Evolutionary conservation across 1,140 invertebrate genomes (phyloP).

Genomic region (Elymnias hypermnestra): DNA sequence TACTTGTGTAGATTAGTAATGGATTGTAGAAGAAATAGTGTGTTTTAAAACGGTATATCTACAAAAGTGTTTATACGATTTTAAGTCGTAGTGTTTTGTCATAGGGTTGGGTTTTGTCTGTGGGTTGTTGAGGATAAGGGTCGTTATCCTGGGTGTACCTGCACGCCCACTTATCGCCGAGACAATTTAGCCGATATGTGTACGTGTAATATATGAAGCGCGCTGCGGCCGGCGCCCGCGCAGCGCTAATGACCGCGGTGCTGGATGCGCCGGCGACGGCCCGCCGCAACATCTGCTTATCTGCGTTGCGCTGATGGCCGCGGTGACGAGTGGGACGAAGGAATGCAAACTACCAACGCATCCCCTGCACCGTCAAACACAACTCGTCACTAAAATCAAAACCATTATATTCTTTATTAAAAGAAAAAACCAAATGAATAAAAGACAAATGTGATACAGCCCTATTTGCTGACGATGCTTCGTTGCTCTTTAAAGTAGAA

Average conservation of each 20-base stretch:
- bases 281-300: slow-evolving; percentile 19
- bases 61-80: not conserved
- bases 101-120: slow-evolving; percentile 9
- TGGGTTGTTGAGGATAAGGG: not conserved
- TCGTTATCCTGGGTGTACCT: slow-evolving; percentile 15
- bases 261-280: no score
- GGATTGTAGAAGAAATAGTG: not conserved
- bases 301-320: slow-evolving; percentile 16
- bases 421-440: no score
- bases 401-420: no score
- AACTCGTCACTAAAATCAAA: no score
- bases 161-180: slow-evolving; percentile 61
- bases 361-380: no score
- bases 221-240: slow-evolving; percentile 7
- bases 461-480: no score
- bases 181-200: slow-evolving; percentile 63
- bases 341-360: not conserved
- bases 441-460: no score
- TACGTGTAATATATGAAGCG: slow-evolving; percentile 59
- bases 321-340: slow-evolving; percentile 9
- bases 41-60: slow-evolving; percentile 8
- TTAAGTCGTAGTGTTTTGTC: not conserved
- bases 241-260: no score
- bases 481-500: no score
- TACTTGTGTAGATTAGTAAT: not conserved